Evolutionary conservation across 2,888 invertebrate genomes (phyloP).

Genomic region (Mythimna lalbum): DNA sequence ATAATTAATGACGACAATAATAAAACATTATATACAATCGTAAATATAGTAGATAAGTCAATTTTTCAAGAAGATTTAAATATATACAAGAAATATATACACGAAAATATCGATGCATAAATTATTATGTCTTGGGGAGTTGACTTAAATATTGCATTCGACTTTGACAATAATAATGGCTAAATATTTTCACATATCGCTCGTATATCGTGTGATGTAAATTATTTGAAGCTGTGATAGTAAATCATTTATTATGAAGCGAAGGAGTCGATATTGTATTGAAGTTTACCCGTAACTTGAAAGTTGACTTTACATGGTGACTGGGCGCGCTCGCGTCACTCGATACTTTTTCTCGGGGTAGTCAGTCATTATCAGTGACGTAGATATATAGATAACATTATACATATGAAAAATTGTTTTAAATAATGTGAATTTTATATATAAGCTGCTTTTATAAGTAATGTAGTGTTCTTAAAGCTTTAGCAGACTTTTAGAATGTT

Average conservation of each 20-base stretch:
- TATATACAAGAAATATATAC: constrained; percentile 59
- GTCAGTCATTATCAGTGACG: constrained; percentile 52
- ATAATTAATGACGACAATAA: constrained; percentile 54
- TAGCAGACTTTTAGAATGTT: constrained; percentile 80
- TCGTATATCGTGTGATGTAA: constrained; percentile 79
- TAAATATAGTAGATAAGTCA: constrained; percentile 61
- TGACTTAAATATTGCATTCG: constrained; percentile 61
- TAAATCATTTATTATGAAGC: constrained; percentile 76
- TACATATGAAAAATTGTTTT: constrained; percentile 52
- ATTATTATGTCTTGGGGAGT: constrained; percentile 53
- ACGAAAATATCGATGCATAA: constrained; percentile 34
- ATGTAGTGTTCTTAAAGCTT: constrained; percentile 83
- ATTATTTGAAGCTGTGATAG: constrained; percentile 84
- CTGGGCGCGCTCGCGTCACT: constrained; percentile 67
- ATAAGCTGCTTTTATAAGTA: constrained; percentile 76
- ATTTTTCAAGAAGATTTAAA: constrained; percentile 59
- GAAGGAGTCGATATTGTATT: constrained; percentile 73
- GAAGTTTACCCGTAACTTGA: constrained; percentile 71
- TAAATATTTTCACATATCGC: constrained; percentile 82
- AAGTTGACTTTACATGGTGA: constrained; percentile 66
- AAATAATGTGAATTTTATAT: constrained; percentile 66
- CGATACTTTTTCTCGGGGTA: constrained; percentile 81
- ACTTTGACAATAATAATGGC: constrained; percentile 68
- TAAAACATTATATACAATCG: constrained; percentile 56
- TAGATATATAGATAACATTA: constrained; percentile 56